Percentiles rank a stretch among this genome's conserved stretches.
Conservation (phyloP, 2,113 vertebrate species). For the Ailurus styani region DNA sequence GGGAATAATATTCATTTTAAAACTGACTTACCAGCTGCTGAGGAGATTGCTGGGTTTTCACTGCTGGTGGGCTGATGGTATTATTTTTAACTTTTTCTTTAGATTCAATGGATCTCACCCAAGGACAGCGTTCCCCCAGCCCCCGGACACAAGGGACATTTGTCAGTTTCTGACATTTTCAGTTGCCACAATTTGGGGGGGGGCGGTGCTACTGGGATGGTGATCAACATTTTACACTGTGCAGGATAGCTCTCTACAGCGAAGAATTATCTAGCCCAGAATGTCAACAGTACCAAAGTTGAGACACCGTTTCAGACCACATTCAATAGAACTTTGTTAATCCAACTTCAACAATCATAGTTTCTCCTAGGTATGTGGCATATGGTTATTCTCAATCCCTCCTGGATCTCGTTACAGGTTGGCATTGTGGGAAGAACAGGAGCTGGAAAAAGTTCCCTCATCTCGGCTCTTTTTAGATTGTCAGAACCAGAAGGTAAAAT, state of each 20-base stretch:
- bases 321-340: background rate
- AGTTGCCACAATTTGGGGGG: background rate
- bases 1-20: background rate
- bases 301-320: background rate
- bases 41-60: background rate
- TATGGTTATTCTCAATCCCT: background rate
- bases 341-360: background rate
- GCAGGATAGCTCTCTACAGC: no score
- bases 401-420: conserved; percentile 81
- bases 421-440: conserved; percentile 96
- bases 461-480: conserved; percentile 94
- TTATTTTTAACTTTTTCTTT: background rate
- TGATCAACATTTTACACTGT: rapidly evolving
- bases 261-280: background rate
- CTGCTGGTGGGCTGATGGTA: background rate
- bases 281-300: background rate
- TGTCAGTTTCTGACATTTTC: background rate
- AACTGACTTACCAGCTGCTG: background rate
- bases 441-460: conserved; percentile 95
- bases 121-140: background rate
- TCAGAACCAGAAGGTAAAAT: conserved; percentile 93
- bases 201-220: background rate
- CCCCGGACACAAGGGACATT: background rate
- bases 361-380: background rate
- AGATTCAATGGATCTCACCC: background rate